Evolutionary conservation across 2,113 vertebrate species (phyloP), one percentile per base, ranked within the genome.

Genomic region (Elaphurus davidianus): DNA sequence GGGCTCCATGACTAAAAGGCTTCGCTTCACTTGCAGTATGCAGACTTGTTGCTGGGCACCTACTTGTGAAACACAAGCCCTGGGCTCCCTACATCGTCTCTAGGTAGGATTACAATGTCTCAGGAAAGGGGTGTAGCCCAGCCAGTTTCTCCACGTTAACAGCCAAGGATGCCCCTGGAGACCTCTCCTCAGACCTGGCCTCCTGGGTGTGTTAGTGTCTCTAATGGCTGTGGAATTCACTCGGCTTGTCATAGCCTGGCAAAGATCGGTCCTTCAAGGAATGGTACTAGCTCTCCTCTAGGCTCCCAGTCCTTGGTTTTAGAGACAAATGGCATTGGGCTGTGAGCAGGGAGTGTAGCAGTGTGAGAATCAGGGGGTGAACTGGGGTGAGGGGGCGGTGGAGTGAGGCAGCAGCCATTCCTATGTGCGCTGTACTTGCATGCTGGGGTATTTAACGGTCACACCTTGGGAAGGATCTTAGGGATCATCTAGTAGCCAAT

Each of bases 31-130:
- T 81, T 86, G 52, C 25, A 64, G 52, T 86, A 5, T 87, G 83
- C 78, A 91, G 67, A 96, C 92, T 93, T n/a, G 74, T 19, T 84
- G 33, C 74, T 84, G 89, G 25, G 62, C 57, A 84, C 79, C 57
- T 93, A 5, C 60, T 50, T 71, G 78, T 55, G 27, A 62, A 78
- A 11, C 13, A 30, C 40, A 87, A 98, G 88, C 84, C 93, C 81
- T n/a, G 62, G n/a, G 62, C 52, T 93, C 78, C 90, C 47, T 27
- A 6, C 6, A 3, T 45, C 2, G 1, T 96, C 91, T 96, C 91
- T 79, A 3, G 6, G 19, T 83, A 43, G 96, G 93, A 98, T 98
- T 96, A 93, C 0, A 33, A 36, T 45, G 93, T 96, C 96, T 97
- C 0, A 0, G 6, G 36, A 90, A 84, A 85, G 47, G 71, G 89